Evolutionary conservation across 2,888 invertebrate genomes (phyloP).

Genomic region (Sicus ferrugineus): DNA sequence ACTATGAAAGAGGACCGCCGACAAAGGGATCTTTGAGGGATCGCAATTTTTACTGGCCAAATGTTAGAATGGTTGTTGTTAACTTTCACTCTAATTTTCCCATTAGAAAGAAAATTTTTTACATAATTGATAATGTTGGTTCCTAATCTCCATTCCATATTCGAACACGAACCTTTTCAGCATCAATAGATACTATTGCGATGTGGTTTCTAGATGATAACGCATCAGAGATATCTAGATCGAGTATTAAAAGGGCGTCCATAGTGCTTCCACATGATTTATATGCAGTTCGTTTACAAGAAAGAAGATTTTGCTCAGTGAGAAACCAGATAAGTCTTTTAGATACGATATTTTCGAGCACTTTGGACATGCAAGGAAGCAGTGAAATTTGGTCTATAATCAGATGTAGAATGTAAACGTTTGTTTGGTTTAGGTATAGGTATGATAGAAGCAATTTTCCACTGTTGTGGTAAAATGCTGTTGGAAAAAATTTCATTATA

Average conservation of each 20-base stretch:
- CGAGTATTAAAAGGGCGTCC: background rate
- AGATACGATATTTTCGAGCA: slow-evolving; percentile 14
- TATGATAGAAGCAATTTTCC: too few relatives aligned
- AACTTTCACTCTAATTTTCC: background rate
- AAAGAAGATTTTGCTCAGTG: background rate
- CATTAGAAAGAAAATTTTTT: background rate
- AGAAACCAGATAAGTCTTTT: slow-evolving; percentile 12
- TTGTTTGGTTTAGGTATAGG: too few relatives aligned
- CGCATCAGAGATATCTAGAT: background rate
- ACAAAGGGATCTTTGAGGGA: background rate
- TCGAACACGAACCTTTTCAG: background rate
- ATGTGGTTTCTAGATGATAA: slow-evolving; percentile 7
- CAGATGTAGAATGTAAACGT: too few relatives aligned
- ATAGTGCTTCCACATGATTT: slow-evolving; percentile 7
- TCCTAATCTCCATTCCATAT: background rate
- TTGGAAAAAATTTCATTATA: too few relatives aligned
- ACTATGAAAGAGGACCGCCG: background rate
- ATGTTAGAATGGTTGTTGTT: background rate
- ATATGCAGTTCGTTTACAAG: background rate
- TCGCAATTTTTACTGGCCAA: background rate
- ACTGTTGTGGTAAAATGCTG: too few relatives aligned
- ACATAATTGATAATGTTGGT: background rate
- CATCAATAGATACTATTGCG: background rate
- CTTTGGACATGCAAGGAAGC: background rate
- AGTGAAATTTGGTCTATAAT: slow-evolving; percentile 13